phyloP scores from a whole-genome alignment of 2,797 vertebrate species.

The Taenioides sp. region DNA sequence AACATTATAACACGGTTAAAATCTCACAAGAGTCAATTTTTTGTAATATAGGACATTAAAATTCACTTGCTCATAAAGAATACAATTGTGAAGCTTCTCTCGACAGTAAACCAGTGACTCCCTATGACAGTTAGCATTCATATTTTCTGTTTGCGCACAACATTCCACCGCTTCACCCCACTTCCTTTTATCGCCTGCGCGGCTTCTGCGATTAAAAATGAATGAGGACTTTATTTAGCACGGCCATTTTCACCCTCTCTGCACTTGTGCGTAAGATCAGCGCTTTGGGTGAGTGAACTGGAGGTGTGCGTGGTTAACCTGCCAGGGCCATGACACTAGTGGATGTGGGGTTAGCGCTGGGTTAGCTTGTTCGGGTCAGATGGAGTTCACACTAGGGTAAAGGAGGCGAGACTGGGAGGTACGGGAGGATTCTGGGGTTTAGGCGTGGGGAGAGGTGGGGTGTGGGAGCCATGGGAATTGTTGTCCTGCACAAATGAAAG shows the following conservation, averaged over 20 bases:
- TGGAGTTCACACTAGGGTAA: slow-evolving; percentile 63
- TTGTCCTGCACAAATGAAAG: slow-evolving; percentile 62
- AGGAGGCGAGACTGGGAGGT: slow-evolving; percentile 33
- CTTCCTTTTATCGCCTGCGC: slow-evolving; percentile 20
- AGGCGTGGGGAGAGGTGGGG: slow-evolving; percentile 31
- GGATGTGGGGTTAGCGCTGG: slow-evolving; percentile 54
- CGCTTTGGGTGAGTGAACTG: slow-evolving; percentile 55
- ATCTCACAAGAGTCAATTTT: too few species aligned
- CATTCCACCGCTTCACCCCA: slow-evolving; percentile 39
- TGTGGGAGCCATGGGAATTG: slow-evolving; percentile 48
- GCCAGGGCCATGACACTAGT: slow-evolving; percentile 50
- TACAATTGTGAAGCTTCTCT: background rate
- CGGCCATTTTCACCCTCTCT: slow-evolving; percentile 37
- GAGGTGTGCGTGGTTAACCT: slow-evolving; percentile 18
- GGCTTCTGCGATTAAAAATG: slow-evolving; percentile 62
- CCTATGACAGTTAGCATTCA: background rate
- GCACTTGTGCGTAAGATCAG: slow-evolving; percentile 37
- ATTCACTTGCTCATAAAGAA: too few species aligned
- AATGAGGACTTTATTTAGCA: slow-evolving; percentile 66
- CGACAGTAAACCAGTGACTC: background rate
- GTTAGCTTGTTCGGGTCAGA: slow-evolving; percentile 66
- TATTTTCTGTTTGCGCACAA: slow-evolving; percentile 40
- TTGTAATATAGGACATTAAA: too few species aligned
- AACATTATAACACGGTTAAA: too few species aligned
- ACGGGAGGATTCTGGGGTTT: slow-evolving; percentile 30